phyloP scores from a whole-genome alignment of 2,888 invertebrate species.

The Elmis aenea region DNA sequence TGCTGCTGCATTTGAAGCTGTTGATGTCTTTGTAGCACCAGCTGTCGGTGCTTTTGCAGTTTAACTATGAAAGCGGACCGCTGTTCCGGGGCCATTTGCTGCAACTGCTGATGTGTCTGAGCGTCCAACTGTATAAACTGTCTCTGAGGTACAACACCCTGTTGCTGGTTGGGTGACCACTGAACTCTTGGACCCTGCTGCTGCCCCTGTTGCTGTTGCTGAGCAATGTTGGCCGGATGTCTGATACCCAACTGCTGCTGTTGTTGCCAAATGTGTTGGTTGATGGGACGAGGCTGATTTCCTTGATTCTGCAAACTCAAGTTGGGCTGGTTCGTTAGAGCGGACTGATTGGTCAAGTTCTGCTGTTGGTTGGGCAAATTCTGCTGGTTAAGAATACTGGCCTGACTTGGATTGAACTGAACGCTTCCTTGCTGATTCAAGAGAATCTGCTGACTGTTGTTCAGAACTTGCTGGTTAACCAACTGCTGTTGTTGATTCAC shows the following conservation, averaged over 20 bases:
- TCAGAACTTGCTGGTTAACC: slow-evolving; percentile 37
- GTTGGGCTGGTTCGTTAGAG: slow-evolving; percentile 2
- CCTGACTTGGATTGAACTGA: slow-evolving; percentile 21
- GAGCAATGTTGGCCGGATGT: slow-evolving; percentile 21
- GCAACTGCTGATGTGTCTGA: slow-evolving; percentile 76
- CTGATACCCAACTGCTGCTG: slow-evolving; percentile 30
- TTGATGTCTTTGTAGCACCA: slow-evolving; percentile 52
- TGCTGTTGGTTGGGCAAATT: slow-evolving; percentile 20
- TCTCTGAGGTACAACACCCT: slow-evolving; percentile 47
- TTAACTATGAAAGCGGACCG: slow-evolving; percentile 75
- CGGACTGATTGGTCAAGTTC: slow-evolving; percentile 14
- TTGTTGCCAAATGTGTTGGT: slow-evolving; percentile 22
- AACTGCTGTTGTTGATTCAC: slow-evolving; percentile 16
- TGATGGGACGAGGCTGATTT: slow-evolving; percentile 16
- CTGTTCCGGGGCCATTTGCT: slow-evolving; percentile 75
- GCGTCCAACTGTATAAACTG: slow-evolving; percentile 79
- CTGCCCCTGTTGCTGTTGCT: slow-evolving; percentile 24
- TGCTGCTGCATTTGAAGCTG: slow-evolving; percentile 49
- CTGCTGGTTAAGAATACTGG: slow-evolving; percentile 16
- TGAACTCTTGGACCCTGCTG: slow-evolving; percentile 15
- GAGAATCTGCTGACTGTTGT: slow-evolving; percentile 32
- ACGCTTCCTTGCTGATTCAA: slow-evolving; percentile 31
- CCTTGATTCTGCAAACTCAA: too few relatives aligned
- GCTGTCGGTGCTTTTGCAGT: slow-evolving; percentile 59
- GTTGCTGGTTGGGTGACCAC: slow-evolving; percentile 22